phyloP scores from a whole-genome alignment of 2,888 invertebrate species.

The Neoitamus cyanurus region DNA sequence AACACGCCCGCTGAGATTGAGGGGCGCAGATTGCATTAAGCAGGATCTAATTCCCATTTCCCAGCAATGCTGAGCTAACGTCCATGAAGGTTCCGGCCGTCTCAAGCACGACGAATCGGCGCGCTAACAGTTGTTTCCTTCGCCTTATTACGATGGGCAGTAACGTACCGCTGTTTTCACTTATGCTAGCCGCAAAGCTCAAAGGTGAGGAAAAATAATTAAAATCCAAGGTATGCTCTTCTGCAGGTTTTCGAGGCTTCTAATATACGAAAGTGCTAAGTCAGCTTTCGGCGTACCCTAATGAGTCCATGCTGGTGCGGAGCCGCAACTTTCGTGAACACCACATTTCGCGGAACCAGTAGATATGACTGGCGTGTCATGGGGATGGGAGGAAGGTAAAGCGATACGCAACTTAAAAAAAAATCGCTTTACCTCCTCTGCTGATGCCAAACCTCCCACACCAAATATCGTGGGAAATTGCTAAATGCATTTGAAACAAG shows the following conservation, averaged over 20 bases:
- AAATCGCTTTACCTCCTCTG: not conserved
- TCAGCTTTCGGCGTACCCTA: not conserved
- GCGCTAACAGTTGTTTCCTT: not conserved
- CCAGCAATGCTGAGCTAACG: not conserved
- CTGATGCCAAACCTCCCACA: no score
- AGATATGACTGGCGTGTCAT: not conserved
- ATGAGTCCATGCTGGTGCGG: not conserved
- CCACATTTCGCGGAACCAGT: not conserved
- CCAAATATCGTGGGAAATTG: no score
- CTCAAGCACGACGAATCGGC: not conserved
- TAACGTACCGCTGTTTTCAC: not conserved
- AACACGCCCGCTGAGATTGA: not conserved
- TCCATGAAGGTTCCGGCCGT: constrained; percentile 5
- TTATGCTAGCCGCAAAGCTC: not conserved
- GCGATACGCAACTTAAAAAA: no score
- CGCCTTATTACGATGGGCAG: not conserved
- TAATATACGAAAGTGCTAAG: not conserved
- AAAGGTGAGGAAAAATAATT: constrained; percentile 8
- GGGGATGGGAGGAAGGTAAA: no score
- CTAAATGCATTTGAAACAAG: no score
- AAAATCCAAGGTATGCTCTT: not conserved
- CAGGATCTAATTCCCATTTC: constrained; percentile 8
- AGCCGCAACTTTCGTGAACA: not conserved
- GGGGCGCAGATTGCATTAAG: not conserved
- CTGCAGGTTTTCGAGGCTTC: not conserved